A percentile compares a stretch with the other conserved stretches of the same genome.
Evolutionary conservation across 2,888 invertebrate genomes (phyloP).

Genomic region (Eucera pruinosa): DNA sequence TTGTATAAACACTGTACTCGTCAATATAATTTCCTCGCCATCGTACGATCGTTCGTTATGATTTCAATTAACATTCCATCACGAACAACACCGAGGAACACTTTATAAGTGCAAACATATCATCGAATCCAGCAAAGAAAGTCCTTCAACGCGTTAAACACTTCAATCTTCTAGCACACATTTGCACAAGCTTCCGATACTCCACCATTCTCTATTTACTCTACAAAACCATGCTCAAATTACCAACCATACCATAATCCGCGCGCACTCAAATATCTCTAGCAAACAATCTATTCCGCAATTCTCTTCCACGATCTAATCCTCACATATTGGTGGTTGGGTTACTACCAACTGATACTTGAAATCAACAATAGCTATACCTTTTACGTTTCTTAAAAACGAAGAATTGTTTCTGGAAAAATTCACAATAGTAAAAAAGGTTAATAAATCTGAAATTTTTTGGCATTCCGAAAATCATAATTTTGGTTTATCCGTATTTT

Average conservation of each 20-base stretch:
- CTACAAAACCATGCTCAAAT: constrained; percentile 2
- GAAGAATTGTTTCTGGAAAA: no score
- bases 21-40: constrained; percentile 24
- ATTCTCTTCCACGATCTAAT: no score
- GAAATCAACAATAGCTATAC: no score
- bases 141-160: not conserved
- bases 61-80: constrained; percentile 12
- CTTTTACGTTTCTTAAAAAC: no score
- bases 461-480: no score
- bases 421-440: no score
- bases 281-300: not conserved
- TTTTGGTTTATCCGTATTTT: no score
- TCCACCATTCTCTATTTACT: not conserved
- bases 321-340: no score
- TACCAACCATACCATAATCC: constrained; percentile 23
- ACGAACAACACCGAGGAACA: not conserved
- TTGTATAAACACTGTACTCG: constrained; percentile 9
- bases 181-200: not conserved
- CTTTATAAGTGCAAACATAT: not conserved
- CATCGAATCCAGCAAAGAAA: not conserved
- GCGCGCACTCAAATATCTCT: not conserved
- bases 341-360: no score
- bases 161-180: not conserved
- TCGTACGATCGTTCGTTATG: constrained; percentile 11
- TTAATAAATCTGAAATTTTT: no score